Percentiles rank a stretch among this genome's conserved stretches.
phyloP scores from a whole-genome alignment of 2,113 vertebrate species.

The Calidris pygmaea region DNA sequence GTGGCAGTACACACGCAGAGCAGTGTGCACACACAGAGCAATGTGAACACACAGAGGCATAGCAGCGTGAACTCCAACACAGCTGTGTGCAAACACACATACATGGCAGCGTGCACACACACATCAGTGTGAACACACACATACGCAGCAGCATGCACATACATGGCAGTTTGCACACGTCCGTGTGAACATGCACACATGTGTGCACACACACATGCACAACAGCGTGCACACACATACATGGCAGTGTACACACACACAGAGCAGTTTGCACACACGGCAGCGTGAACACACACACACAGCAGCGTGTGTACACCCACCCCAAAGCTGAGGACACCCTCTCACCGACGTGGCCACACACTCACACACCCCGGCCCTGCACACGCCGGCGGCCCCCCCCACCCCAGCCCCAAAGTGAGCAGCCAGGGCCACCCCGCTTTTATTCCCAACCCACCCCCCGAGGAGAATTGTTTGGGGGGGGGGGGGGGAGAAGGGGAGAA shows the following conservation, averaged over 20 bases:
- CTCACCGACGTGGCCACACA: fast-evolving
- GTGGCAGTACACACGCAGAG: neutral
- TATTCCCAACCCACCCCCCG: neutral
- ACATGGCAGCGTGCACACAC: neutral
- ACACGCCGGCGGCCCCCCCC: neutral
- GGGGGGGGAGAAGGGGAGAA: no score
- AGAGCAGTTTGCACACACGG: no score
- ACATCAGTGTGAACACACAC: neutral
- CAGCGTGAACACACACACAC: neutral
- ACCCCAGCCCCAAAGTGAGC: neutral
- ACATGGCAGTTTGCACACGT: neutral
- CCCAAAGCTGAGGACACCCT: neutral
- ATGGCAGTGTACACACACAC: no score
- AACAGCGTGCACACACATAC: no score
- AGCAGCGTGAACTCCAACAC: neutral
- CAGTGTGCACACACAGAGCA: no score
- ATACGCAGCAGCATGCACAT: no score
- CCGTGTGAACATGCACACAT: neutral
- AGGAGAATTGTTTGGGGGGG: no score
- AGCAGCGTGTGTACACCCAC: no score
- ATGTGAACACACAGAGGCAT: neutral
- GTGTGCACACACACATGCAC: neutral
- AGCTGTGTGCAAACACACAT: neutral
- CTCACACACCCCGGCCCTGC: neutral
- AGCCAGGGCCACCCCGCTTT: neutral